Conservation (phyloP, 2,113 vertebrate genomes). For the Glaucomys volans region DNA sequence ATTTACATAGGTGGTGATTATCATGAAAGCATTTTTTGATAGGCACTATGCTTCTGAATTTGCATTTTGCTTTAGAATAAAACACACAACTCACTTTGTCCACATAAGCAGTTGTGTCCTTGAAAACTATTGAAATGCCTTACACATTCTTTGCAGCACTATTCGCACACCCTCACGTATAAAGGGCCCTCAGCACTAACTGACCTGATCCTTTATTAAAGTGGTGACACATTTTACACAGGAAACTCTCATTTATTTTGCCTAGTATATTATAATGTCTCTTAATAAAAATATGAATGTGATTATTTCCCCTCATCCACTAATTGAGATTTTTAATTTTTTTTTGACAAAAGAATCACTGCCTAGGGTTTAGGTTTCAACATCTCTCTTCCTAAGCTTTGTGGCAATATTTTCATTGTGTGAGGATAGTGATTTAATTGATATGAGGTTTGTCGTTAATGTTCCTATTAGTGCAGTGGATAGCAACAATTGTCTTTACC, state of each 20-base stretch:
- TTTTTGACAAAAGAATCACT: not conserved
- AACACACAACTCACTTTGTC: constrained; percentile 19
- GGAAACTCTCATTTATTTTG: constrained; percentile 1
- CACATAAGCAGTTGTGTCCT: constrained; percentile 37
- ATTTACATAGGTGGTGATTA: constrained; percentile 47
- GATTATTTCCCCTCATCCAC: constrained; percentile 1
- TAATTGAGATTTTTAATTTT: not conserved
- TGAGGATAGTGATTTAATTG: not conserved
- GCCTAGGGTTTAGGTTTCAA: not conserved
- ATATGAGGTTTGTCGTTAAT: constrained; percentile 1
- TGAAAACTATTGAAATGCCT: constrained; percentile 64
- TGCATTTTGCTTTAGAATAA: constrained; percentile 44
- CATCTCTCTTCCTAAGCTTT: not conserved
- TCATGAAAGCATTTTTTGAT: constrained; percentile 49
- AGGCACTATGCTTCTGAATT: constrained; percentile 40
- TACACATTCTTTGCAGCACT: constrained; percentile 48
- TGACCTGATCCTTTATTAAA: constrained; percentile 41
- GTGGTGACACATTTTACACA: not conserved
- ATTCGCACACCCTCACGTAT: not conserved
- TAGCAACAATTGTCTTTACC: not conserved
- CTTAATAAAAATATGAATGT: constrained; percentile 41
- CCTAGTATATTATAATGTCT: not conserved
- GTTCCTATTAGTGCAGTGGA: not conserved
- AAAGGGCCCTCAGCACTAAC: constrained; percentile 36
- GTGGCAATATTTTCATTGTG: not conserved